A percentile compares a stretch with the other conserved stretches of the same genome.
phyloP scores from a whole-genome alignment of 2,888 invertebrate species.

The Terebella lapidaria region DNA sequence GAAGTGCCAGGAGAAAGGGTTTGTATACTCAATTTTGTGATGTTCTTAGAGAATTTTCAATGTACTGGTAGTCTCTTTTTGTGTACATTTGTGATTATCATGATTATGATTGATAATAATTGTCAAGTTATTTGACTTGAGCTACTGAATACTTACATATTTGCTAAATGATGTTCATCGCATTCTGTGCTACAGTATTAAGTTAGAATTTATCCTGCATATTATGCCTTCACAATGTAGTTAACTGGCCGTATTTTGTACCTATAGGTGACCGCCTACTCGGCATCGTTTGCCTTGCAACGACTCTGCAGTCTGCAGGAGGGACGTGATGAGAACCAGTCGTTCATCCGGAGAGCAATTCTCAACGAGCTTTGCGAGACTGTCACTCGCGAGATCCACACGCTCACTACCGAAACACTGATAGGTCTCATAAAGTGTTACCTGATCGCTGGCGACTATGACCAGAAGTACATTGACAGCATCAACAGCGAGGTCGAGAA shows the following conservation, averaged over 20 bases:
- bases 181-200: too few relatives aligned
- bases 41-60: background rate
- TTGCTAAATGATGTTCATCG: too few relatives aligned
- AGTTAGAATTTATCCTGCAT: too few relatives aligned
- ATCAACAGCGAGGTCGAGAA: slow-evolving; percentile 64
- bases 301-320: slow-evolving; percentile 33
- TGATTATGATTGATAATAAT: too few relatives aligned
- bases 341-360: slow-evolving; percentile 53
- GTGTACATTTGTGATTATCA: too few relatives aligned
- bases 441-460: slow-evolving; percentile 24
- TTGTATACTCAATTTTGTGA: background rate
- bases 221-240: too few relatives aligned
- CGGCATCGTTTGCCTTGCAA: slow-evolving; percentile 33
- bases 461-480: slow-evolving; percentile 34
- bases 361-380: slow-evolving; percentile 56
- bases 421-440: slow-evolving; percentile 29
- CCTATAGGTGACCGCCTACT: slow-evolving; percentile 43
- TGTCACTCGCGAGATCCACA: slow-evolving; percentile 38
- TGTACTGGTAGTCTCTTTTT: background rate
- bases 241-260: background rate
- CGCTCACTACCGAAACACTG: slow-evolving; percentile 26
- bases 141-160: background rate
- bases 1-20: slow-evolving; percentile 55
- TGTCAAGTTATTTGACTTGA: too few relatives aligned
- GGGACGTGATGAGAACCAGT: slow-evolving; percentile 40